These are phyloP conservation scores for Scleropages formosus DNA, from an alignment of 2,797 vertebrate genomes.

Conservation along the genomic window DNA sequence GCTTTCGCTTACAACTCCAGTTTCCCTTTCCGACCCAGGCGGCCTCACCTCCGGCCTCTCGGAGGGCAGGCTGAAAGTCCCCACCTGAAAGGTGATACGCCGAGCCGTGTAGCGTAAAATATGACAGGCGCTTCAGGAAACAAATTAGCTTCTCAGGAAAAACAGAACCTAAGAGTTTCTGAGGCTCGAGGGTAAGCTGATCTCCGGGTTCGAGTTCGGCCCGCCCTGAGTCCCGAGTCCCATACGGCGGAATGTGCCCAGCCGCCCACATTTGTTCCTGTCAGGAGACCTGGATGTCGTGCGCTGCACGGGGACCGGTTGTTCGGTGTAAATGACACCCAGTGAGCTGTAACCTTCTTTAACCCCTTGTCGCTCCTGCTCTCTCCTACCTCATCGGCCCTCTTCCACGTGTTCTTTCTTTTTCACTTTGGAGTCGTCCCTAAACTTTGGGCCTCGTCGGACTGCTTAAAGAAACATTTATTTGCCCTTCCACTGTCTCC, in stretches of 20 bases:
- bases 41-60: not conserved
- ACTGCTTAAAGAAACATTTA: too few relatives aligned
- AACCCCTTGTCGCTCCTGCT: slow-evolving; percentile 5
- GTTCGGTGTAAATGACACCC: slow-evolving; percentile 27
- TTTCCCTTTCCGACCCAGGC: not conserved
- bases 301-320: not conserved
- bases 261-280: slow-evolving; percentile 20
- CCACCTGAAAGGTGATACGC: slow-evolving; percentile 15
- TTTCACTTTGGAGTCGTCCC: too few relatives aligned
- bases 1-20: not conserved
- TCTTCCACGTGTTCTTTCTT: not conserved
- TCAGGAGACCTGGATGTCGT: not conserved
- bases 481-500: too few relatives aligned
- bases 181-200: slow-evolving; percentile 33
- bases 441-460: too few relatives aligned
- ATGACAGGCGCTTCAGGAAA: slow-evolving; percentile 34
- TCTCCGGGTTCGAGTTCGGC: not conserved
- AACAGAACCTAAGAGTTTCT: slow-evolving; percentile 25
- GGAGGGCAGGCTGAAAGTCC: not conserved
- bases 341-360: slow-evolving; percentile 20
- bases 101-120: slow-evolving; percentile 15
- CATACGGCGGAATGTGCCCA: slow-evolving; percentile 19
- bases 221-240: not conserved
- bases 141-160: slow-evolving; percentile 35
- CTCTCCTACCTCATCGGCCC: not conserved